Base-by-base conservation (phyloP, 2,797 vertebrate species). In the Hirundo rustica region DNA sequence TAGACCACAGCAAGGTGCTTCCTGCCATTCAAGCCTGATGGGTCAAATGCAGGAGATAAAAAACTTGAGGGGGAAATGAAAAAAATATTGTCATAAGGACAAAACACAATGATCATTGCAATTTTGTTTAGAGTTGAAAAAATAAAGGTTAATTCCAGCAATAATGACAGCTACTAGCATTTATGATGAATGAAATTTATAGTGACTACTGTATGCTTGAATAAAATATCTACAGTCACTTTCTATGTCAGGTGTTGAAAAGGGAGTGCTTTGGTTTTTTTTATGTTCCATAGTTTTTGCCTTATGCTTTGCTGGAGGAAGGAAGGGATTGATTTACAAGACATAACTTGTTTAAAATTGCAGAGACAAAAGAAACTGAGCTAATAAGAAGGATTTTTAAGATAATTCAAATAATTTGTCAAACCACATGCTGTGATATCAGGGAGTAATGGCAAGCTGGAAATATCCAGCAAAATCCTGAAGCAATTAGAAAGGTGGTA, bases 1-100 rank as follows among this genome's bases (percentile, higher is more conserved):
- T 8, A 45, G 74, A 95, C 95, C 96, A 94, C 96, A 98, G 96
- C 79, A 97, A 97, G 97, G 95, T 47, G 67, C 82, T 97, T 97
- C 93, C 93, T 96, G 94, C 94, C 92, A 57, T 84, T 96, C 72
- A 67, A 34, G 76, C 12, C 34, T 88, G 78, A 88, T 82, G 92
- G 95, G 93, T 89, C 95, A 96, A 97, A 65, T 27, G 34, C 40
- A 91, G 75, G 90, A 96, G 94, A 97, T 96, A 88, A 95, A 97
- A 97, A 96, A 91, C 42, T 81, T 86, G 85, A 94, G 67, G 57
- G 32, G 30, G 40, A 96, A 50, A 95, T 93, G 77, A 92, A 92
- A 78, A 78, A 82, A 96, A 87, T 79, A 76, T 62, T 89, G 78
- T 96, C 88, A 81, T 78, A 95, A 88, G 83, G 88, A 92, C 96